Percentiles rank a stretch among this genome's conserved stretches.
These are phyloP conservation scores for Myopa tessellatipennis DNA, from an alignment of 2,888 invertebrate genomes.

Conservation along the genomic window DNA sequence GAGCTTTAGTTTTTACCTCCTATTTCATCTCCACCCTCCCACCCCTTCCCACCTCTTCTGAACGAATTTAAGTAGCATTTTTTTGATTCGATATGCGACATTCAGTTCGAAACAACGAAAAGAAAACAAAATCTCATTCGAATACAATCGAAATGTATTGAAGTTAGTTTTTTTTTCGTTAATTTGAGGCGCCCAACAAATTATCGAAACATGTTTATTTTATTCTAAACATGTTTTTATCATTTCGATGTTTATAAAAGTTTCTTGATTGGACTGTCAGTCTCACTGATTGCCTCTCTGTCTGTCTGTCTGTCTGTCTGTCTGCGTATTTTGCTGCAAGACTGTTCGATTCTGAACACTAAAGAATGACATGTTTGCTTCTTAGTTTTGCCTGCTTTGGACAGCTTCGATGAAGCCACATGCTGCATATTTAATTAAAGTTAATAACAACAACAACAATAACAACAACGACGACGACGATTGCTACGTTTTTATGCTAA, in stretches of 20 bases:
- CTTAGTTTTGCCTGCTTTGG: not conserved
- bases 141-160: too few relatives aligned
- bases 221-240: constrained; percentile 9
- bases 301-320: not conserved
- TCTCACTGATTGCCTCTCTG: not conserved
- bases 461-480: not conserved
- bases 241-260: constrained; percentile 12
- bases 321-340: not conserved
- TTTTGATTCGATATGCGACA: too few relatives aligned
- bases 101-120: too few relatives aligned
- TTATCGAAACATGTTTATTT: not conserved
- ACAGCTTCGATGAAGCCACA: constrained; percentile 15
- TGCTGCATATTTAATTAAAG: constrained; percentile 34
- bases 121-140: too few relatives aligned
- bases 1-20: too few relatives aligned
- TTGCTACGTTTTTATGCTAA: not conserved
- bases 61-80: too few relatives aligned
- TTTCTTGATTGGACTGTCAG: constrained; percentile 3
- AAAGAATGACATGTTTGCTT: not conserved
- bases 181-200: not conserved
- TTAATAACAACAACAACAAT: not conserved
- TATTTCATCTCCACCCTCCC: too few relatives aligned
- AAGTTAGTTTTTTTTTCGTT: too few relatives aligned
- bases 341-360: not conserved
- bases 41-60: too few relatives aligned